Evolutionary conservation across 2,888 invertebrate species (phyloP), one percentile per base, ranked within the genome.

Genomic region (Nymphalis polychloros): DNA sequence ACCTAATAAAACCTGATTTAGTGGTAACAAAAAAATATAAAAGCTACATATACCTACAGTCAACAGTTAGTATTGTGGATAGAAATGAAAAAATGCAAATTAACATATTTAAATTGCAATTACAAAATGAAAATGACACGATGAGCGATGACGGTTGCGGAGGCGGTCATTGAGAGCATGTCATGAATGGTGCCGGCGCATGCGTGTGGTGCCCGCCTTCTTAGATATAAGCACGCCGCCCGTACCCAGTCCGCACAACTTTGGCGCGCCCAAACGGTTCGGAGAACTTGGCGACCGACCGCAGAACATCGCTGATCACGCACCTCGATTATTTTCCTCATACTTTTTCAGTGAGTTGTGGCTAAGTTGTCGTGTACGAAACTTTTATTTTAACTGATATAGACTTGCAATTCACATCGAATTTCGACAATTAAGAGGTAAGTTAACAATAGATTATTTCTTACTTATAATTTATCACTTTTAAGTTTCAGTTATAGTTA

Each of bases 81-180:
- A 23, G 16, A 16, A 7, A 17, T 53, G 17, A 53, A 57, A 27
- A 35, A 57, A 35, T 35, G n/a, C 4, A 41, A 41, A 57, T 57
- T n/a, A 46, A 27, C 23, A 27, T 19, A 53, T 31, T 35, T 52
- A 53, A 62, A 66, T 69, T 48, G 60, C 50, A 66, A 69, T 72
- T 62, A 60, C 60, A 52, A 67, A 48, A 67, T 63, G 35, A 63
- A 68, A 72, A 69, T 70, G 72, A 71, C 62, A 69, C 68, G 70
- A 71, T 69, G 76, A 72, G 77, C 74, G 81, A 81, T 85, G 86
- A 87, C 82, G 79, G 82, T 79, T 80, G 83, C 80, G 84, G 83
- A 84, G 90, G 89, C 83, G 87, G 91, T 87, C 92, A 92, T 92
- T 92, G 86, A 90, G 86, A 85, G 81, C 78, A 81, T 83, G 72